Percentiles rank a stretch among this genome's conserved stretches.
phyloP scores from a whole-genome alignment of 2,888 invertebrate genomes.

The Ariolimax columbianus region DNA sequence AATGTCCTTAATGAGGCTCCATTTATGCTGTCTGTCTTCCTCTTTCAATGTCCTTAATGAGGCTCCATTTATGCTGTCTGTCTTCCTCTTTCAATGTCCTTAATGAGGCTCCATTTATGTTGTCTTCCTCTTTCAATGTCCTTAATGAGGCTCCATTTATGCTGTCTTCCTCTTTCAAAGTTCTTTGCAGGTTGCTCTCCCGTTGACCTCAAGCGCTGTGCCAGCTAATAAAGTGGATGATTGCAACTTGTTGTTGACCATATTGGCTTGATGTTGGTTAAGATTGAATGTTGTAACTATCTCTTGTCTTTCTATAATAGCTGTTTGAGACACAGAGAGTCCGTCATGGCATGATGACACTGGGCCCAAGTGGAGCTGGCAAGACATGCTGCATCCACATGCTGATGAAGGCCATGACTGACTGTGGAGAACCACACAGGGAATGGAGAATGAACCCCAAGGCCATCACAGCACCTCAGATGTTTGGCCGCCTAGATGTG shows the following conservation, averaged over 20 bases:
- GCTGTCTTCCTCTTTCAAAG: no score
- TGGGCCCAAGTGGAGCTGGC: conserved; percentile 95
- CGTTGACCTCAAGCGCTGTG: no score
- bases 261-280: background rate
- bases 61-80: no score
- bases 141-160: no score
- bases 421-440: conserved; percentile 90
- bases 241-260: background rate
- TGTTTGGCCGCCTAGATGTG: conserved; percentile 97
- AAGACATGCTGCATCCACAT: conserved; percentile 94
- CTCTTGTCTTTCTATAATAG: conserved; percentile 56
- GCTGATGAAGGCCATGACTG: conserved; percentile 93
- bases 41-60: no score
- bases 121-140: no score
- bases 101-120: no score
- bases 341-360: conserved; percentile 85
- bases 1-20: no score
- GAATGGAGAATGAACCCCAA: conserved; percentile 99
- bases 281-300: background rate
- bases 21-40: no score
- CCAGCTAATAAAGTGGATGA: no score
- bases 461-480: conserved; percentile 96
- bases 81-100: no score
- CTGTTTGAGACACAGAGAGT: conserved; percentile 79
- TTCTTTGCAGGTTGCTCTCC: no score